Evolutionary conservation across 1,140 invertebrate species (phyloP).

Genomic region (Ostrea denselamellosa): DNA sequence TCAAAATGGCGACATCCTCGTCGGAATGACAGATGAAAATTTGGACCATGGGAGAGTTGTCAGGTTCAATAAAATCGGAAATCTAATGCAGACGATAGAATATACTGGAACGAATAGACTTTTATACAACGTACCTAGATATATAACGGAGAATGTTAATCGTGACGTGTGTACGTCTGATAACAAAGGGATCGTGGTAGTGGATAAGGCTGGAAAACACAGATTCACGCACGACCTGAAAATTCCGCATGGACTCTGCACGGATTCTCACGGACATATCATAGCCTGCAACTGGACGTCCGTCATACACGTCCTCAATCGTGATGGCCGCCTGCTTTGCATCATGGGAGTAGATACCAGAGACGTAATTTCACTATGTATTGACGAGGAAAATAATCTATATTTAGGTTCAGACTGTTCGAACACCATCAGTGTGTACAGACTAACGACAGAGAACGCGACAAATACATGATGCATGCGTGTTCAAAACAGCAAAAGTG

Average conservation of each 20-base stretch:
- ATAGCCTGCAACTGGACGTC: neutral
- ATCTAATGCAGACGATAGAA: slow-evolving; percentile 18
- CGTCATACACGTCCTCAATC: neutral
- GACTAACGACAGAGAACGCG: neutral
- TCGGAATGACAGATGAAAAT: slow-evolving; percentile 23
- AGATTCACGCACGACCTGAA: neutral
- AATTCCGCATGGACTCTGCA: neutral
- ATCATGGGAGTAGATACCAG: neutral
- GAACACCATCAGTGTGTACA: neutral
- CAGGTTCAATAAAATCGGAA: neutral
- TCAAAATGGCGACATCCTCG: slow-evolving; percentile 15
- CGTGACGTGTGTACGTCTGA: slow-evolving; percentile 18
- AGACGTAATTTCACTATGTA: neutral
- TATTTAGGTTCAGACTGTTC: neutral
- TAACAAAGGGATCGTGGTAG: neutral
- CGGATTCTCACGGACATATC: neutral
- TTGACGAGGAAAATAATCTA: neutral
- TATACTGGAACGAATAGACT: neutral
- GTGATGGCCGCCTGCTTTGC: neutral
- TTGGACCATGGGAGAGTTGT: slow-evolving; percentile 7
- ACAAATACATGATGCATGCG: neutral
- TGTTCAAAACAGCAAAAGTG: neutral
- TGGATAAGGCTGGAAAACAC: neutral
- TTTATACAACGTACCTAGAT: neutral
- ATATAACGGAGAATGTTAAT: neutral